These are phyloP conservation scores for Platycercus adscitus DNA, from an alignment of 2,113 vertebrate genomes.

Conservation along the genomic window DNA sequence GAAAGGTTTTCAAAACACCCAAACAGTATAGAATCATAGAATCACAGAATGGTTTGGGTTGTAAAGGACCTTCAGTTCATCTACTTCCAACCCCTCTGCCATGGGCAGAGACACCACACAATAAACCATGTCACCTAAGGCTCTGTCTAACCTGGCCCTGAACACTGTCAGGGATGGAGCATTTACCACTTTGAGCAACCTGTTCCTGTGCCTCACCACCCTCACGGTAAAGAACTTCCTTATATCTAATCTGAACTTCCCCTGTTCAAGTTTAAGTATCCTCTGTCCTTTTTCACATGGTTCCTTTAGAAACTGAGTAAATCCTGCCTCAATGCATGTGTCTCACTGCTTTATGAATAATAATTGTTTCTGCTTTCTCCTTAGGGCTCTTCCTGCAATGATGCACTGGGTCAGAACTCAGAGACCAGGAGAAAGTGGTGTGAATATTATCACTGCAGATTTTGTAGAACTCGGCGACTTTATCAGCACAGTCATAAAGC, in stretches of 20 bases:
- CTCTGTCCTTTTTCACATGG: not conserved
- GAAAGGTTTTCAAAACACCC: not conserved
- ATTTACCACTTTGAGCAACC: too few relatives aligned
- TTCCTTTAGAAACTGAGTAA: not conserved
- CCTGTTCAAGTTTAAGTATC: not conserved
- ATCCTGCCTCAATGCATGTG: not conserved
- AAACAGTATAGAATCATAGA: not conserved
- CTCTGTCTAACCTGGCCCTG: too few relatives aligned
- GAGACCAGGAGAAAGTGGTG: constrained; percentile 92
- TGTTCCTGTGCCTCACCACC: too few relatives aligned
- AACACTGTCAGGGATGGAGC: too few relatives aligned
- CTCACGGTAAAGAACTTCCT: too few relatives aligned
- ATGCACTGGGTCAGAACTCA: constrained; percentile 97
- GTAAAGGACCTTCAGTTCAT: too few relatives aligned
- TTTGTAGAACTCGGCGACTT: constrained; percentile 98
- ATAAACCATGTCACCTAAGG: too few relatives aligned
- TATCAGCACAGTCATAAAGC: constrained; percentile 95
- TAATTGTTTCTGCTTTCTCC: constrained; percentile 47
- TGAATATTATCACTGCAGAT: constrained; percentile 97
- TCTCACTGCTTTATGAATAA: not conserved
- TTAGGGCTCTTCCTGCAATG: constrained; percentile 94
- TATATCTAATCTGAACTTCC: too few relatives aligned
- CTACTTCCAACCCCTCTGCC: too few relatives aligned
- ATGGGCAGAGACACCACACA: too few relatives aligned
- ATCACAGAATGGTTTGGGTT: too few relatives aligned